These are phyloP conservation scores for Ctenomys sociabilis DNA, from an alignment of 2,113 vertebrate genomes.

Conservation along the genomic window DNA sequence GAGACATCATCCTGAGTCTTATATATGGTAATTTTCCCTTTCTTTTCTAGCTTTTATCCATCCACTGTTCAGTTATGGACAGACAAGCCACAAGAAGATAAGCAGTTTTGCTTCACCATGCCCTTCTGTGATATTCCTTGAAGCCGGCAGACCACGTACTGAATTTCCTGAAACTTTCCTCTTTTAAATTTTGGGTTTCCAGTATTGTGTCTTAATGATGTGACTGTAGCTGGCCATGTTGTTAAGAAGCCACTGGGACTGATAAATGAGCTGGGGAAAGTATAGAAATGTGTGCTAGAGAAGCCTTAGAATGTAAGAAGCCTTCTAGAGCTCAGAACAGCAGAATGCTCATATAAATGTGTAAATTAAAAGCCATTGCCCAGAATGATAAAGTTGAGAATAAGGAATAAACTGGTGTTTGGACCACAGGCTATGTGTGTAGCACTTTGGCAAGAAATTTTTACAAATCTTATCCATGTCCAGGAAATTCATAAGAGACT, in stretches of 20 bases:
- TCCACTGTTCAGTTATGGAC: not conserved
- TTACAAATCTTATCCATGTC: not conserved
- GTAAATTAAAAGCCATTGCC: not conserved
- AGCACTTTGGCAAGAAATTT: not conserved
- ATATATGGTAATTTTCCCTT: not conserved
- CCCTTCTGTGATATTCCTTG: not conserved
- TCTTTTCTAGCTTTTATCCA: not conserved
- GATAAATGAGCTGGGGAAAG: not conserved
- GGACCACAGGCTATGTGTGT: not conserved
- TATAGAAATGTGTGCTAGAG: not conserved
- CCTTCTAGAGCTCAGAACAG: not conserved
- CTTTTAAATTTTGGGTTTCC: not conserved
- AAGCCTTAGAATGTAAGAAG: not conserved
- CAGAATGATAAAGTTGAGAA: not conserved
- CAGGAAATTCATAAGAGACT: not conserved
- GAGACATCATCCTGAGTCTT: not conserved
- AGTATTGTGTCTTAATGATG: not conserved
- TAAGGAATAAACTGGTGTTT: not conserved
- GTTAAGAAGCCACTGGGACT: not conserved
- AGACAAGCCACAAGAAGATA: not conserved
- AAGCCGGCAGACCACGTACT: not conserved
- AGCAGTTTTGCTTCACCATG: not conserved
- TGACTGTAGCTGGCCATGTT: not conserved
- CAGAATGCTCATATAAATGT: not conserved
- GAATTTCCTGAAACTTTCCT: not conserved